Percentiles rank a stretch among this genome's conserved stretches.
Conservation (phyloP, 2,888 invertebrate species). For the Strigamia transsilvanica region DNA sequence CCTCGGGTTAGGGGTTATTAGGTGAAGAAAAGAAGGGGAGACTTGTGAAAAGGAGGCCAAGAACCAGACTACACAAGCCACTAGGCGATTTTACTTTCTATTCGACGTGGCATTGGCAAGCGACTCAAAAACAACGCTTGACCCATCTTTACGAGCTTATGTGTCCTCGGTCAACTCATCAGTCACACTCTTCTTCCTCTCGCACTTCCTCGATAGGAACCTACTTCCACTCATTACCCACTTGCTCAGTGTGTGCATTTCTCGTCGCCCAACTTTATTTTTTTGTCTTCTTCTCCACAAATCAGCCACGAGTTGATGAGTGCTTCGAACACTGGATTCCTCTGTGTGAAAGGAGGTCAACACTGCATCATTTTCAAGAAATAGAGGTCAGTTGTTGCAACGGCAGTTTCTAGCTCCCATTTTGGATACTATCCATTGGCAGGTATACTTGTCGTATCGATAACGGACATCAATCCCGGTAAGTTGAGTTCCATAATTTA, state of each 20-base stretch:
- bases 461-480: neutral
- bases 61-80: neutral
- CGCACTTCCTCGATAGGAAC: conserved; percentile 36
- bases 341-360: conserved; percentile 41
- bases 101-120: conserved; percentile 13
- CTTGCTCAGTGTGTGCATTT: neutral
- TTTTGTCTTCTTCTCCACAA: neutral
- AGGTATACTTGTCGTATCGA: neutral
- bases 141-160: conserved; percentile 20
- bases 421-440: conserved; percentile 44
- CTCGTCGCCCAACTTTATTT: neutral
- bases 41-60: neutral
- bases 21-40: conserved; percentile 21
- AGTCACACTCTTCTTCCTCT: conserved; percentile 40
- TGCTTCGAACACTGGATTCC: neutral
- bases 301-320: conserved; percentile 17
- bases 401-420: conserved; percentile 27
- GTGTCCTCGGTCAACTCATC: conserved; percentile 13
- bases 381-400: conserved; percentile 53
- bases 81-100: conserved; percentile 6
- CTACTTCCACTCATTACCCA: conserved; percentile 1
- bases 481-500: neutral
- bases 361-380: conserved; percentile 50
- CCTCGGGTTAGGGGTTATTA: neutral
- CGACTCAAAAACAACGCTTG: conserved; percentile 16